Percentiles rank a stretch among this genome's conserved stretches.
These are phyloP conservation scores for Serripes groenlandicus DNA, from an alignment of 2,888 invertebrate species.

Conservation along the genomic window DNA sequence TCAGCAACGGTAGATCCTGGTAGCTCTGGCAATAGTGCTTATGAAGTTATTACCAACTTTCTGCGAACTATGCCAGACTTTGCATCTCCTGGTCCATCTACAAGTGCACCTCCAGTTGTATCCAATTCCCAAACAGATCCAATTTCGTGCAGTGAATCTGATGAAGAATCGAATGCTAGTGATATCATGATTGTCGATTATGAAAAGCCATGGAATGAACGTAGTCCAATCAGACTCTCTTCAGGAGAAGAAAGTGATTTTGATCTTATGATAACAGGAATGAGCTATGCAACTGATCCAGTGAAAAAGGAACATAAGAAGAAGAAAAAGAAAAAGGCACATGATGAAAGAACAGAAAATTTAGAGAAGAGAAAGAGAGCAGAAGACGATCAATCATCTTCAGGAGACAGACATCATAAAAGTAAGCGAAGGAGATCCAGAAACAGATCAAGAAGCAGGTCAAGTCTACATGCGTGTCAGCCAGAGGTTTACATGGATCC, in stretches of 20 bases:
- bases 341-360: slow-evolving; percentile 22
- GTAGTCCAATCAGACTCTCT: slow-evolving; percentile 88
- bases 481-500: background rate
- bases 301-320: slow-evolving; percentile 52
- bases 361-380: slow-evolving; percentile 10
- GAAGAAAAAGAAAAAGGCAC: slow-evolving; percentile 45
- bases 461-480: background rate
- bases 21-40: background rate
- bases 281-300: slow-evolving; percentile 36
- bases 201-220: slow-evolving; percentile 90
- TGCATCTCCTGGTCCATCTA: background rate
- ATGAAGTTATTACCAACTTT: background rate
- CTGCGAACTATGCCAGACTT: background rate
- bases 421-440: background rate
- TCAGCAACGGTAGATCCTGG: background rate
- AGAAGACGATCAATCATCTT: slow-evolving; percentile 6
- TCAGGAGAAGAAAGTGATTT: slow-evolving; percentile 75
- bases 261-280: slow-evolving; percentile 54
- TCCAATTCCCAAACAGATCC: slow-evolving; percentile 29
- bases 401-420: background rate
- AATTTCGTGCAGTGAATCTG: slow-evolving; percentile 31
- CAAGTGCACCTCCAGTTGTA: slow-evolving; percentile 16
- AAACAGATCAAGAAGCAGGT: slow-evolving; percentile 26
- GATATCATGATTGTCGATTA: slow-evolving; percentile 88
- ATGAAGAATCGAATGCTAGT: slow-evolving; percentile 68